Evolutionary conservation across 1,140 invertebrate genomes (phyloP).

Genomic region (Contarinia nasturtii): DNA sequence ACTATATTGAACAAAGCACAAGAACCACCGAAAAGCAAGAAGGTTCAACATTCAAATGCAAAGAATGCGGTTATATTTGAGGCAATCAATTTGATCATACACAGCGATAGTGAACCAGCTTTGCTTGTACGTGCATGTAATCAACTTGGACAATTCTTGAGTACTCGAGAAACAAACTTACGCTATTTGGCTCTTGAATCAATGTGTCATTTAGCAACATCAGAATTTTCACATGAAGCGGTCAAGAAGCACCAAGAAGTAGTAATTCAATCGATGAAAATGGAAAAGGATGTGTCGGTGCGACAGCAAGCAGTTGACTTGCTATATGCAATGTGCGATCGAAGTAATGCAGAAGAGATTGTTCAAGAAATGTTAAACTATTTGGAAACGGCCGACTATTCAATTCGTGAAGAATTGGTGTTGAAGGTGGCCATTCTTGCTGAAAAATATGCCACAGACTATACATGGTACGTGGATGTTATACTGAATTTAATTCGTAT

Average conservation of each 20-base stretch:
- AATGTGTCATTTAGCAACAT: conserved; percentile 97
- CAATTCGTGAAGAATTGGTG: conserved; percentile 99
- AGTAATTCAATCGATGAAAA: conserved; percentile 97
- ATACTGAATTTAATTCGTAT: conserved; percentile 98
- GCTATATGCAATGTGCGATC: conserved; percentile 99
- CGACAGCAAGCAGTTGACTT: conserved; percentile 96
- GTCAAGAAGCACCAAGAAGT: conserved; percentile 99
- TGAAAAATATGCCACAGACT: conserved; percentile 99
- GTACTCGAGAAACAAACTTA: conserved; percentile 96
- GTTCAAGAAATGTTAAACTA: conserved; percentile 99
- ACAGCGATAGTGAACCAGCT: conserved; percentile 96
- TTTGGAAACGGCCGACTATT: conserved; percentile 97
- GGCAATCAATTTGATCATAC: conserved; percentile 98
- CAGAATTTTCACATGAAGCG: conserved; percentile 98
- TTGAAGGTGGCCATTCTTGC: conserved; percentile 98
- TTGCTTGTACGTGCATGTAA: conserved; percentile 95
- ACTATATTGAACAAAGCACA: conserved; percentile 99
- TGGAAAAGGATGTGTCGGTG: conserved; percentile 98
- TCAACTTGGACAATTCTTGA: conserved; percentile 95
- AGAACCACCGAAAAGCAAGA: conserved; percentile 99
- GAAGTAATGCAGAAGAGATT: conserved; percentile 98
- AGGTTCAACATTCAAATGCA: conserved; percentile 99
- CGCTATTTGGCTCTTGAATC: conserved; percentile 96
- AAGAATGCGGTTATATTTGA: conserved; percentile 99
- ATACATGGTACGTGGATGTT: conserved; percentile 98